Percentiles rank a stretch among this genome's conserved stretches.
phyloP scores from a whole-genome alignment of 2,888 invertebrate genomes.

The Fissipunctia ypsillon region DNA sequence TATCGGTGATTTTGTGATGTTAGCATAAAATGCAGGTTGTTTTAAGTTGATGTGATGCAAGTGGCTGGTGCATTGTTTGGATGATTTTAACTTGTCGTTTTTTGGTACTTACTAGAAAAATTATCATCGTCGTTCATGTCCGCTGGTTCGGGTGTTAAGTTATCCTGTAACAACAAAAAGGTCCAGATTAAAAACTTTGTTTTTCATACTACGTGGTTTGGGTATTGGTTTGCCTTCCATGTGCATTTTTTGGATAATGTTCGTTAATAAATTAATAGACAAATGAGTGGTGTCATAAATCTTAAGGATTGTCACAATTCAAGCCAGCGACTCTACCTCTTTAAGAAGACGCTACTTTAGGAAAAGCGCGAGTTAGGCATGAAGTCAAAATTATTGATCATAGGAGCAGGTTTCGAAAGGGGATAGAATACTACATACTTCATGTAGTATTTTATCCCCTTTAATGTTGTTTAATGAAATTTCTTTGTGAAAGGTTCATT shows the following conservation, averaged over 20 bases:
- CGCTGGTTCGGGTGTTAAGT: slow-evolving; percentile 92
- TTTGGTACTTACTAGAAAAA: slow-evolving; percentile 91
- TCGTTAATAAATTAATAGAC: not conserved
- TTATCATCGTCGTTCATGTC: slow-evolving; percentile 93
- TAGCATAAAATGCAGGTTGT: slow-evolving; percentile 79
- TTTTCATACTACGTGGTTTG: not conserved
- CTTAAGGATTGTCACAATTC: not conserved
- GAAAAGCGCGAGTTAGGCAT: not conserved
- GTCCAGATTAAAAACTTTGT: not conserved
- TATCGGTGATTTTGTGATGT: slow-evolving; percentile 48
- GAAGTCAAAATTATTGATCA: not conserved
- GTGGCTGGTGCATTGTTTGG: slow-evolving; percentile 75
- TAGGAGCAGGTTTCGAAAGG: not conserved
- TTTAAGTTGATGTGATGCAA: slow-evolving; percentile 89
- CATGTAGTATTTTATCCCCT: no score
- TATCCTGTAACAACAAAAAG: slow-evolving; percentile 91
- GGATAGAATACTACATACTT: not conserved
- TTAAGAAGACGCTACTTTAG: not conserved
- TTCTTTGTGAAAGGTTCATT: not conserved
- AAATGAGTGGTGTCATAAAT: not conserved
- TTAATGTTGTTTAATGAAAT: not conserved
- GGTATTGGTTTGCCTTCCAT: not conserved
- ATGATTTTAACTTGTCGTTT: slow-evolving; percentile 2
- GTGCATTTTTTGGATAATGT: not conserved
- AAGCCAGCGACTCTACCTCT: not conserved